Evolutionary conservation across 2,888 invertebrate species (phyloP).

Genomic region (Lagria hirta): DNA sequence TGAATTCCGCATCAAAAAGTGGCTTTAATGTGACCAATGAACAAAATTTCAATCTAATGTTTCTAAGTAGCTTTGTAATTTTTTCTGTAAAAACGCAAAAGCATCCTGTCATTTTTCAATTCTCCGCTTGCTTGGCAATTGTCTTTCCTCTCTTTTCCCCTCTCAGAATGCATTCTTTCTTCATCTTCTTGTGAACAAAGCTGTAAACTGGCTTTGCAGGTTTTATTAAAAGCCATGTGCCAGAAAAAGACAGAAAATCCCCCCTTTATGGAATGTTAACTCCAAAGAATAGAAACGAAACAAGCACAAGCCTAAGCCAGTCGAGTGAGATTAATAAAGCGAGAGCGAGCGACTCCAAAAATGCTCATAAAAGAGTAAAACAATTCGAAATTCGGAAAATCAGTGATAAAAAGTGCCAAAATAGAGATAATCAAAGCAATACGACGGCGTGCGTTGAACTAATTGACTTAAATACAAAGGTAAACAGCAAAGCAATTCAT

Average conservation of each 20-base stretch:
- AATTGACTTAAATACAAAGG: conserved; percentile 12
- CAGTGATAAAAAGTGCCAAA: conserved; percentile 12
- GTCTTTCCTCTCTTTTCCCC: not conserved
- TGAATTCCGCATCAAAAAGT: too few relatives aligned
- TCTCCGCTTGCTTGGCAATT: not conserved
- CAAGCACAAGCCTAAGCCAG: too few relatives aligned
- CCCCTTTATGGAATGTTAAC: conserved; percentile 6
- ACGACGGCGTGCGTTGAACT: not conserved
- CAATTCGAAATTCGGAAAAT: conserved; percentile 8
- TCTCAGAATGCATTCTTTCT: conserved; percentile 14
- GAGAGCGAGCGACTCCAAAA: conserved; percentile 12
- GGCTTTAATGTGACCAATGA: too few relatives aligned
- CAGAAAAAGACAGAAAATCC: conserved; percentile 14
- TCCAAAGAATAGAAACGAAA: conserved; percentile 18
- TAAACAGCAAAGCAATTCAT: too few relatives aligned
- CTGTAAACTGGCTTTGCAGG: conserved; percentile 3
- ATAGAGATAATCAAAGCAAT: conserved; percentile 3
- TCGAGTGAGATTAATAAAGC: conserved; percentile 14
- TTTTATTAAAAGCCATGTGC: not conserved
- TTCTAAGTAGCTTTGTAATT: too few relatives aligned
- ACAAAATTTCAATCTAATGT: too few relatives aligned
- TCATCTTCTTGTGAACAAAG: conserved; percentile 23
- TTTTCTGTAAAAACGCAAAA: too few relatives aligned
- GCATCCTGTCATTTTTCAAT: not conserved
- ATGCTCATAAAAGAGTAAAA: conserved; percentile 14